phyloP scores from a whole-genome alignment of 2,888 invertebrate genomes.

The Dolichomitus sp. region DNA sequence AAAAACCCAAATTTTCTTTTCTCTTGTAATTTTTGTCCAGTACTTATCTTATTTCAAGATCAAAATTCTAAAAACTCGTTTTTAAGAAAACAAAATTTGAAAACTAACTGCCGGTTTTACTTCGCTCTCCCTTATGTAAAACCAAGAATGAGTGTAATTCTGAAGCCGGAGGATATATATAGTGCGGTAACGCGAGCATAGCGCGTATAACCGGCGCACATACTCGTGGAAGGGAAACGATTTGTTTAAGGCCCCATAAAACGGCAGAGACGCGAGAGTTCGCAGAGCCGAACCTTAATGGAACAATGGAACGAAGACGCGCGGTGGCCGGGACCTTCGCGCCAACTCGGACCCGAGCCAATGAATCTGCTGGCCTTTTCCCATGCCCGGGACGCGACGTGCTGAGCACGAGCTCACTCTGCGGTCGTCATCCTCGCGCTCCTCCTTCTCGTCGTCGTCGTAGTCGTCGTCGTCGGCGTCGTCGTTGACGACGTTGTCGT shows the following conservation, averaged over 20 bases:
- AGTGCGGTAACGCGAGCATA: constrained; percentile 1
- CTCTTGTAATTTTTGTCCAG: too few relatives aligned
- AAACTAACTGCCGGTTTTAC: too few relatives aligned
- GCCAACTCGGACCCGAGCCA: constrained; percentile 77
- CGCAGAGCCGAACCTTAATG: constrained; percentile 65
- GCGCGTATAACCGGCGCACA: constrained; percentile 10
- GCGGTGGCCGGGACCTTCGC: constrained; percentile 69
- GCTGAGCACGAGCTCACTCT: constrained; percentile 56
- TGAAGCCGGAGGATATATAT: neutral
- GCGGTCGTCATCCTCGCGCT: constrained; percentile 33
- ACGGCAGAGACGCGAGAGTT: constrained; percentile 59
- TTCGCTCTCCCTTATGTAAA: neutral
- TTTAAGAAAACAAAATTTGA: neutral
- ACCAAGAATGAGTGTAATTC: neutral
- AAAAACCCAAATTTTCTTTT: too few relatives aligned
- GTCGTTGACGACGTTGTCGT: constrained; percentile 23
- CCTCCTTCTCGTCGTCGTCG: constrained; percentile 30
- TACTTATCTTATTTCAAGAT: too few relatives aligned
- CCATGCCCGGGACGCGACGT: constrained; percentile 70
- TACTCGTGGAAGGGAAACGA: constrained; percentile 71
- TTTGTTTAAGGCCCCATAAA: constrained; percentile 77
- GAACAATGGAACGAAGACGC: constrained; percentile 72
- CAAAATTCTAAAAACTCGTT: neutral
- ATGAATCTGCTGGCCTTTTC: constrained; percentile 83
- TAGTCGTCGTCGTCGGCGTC: constrained; percentile 4